Conservation (phyloP, 2,113 vertebrate genomes). For the Procavia capensis region DNA sequence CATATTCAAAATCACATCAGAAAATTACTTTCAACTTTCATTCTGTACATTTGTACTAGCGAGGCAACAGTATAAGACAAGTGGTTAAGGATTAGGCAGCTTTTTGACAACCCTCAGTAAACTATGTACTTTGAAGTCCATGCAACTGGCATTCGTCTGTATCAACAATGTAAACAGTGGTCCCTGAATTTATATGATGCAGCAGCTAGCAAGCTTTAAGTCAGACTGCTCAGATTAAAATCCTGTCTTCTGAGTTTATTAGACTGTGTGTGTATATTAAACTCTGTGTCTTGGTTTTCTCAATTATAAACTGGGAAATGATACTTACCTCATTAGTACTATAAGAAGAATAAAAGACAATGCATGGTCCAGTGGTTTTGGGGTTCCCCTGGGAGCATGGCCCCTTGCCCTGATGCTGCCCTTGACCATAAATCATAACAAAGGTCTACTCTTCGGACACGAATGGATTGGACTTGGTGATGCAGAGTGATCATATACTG, state of each 20-base stretch:
- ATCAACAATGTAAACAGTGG: not conserved
- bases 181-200: not conserved
- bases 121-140: not conserved
- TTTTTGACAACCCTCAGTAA: not conserved
- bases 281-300: not conserved
- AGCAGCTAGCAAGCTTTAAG: not conserved
- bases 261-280: not conserved
- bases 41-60: not conserved
- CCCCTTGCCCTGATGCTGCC: no score
- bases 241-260: not conserved
- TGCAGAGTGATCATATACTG: no score
- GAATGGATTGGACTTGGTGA: no score
- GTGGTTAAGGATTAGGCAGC: not conserved
- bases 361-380: no score
- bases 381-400: no score
- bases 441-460: no score
- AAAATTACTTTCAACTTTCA: slow-evolving; percentile 42
- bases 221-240: not conserved
- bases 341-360: not conserved
- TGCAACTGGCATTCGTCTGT: not conserved
- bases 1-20: slow-evolving; percentile 35
- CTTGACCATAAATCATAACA: no score
- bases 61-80: not conserved
- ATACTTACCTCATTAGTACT: not conserved
- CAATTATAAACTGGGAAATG: not conserved